Evolutionary conservation across 1,140 invertebrate genomes (phyloP), one percentile per base, ranked within the genome.

Genomic region (Sinella curviseta): DNA sequence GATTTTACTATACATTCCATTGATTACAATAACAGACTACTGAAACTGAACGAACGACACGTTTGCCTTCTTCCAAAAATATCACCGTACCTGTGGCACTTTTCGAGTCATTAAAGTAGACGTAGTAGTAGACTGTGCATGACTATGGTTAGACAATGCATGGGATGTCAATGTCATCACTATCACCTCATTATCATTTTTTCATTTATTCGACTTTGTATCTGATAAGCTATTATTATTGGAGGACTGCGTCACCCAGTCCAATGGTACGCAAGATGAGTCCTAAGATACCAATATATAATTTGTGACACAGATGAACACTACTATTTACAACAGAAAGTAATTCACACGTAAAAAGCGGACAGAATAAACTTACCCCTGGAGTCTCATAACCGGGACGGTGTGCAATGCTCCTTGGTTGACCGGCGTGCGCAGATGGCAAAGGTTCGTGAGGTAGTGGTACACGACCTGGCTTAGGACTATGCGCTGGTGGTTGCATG

Each of bases 401-500:
- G 34, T 78, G 78, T 0, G 48, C 0, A 2, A 80, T 81, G 57
- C 80, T 75, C 76, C 81, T 39, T 39, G 77, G 82, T 54, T 82
- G 83, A 17, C 31, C 70, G 2, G 79, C 39, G 31, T 79, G 80
- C 3, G 82, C 65, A 3, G 65, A 75, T 30, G 36, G 80, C n/a
- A 65, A 77, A 77, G 76, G 82, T 39, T 83, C 82, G 33, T 82
- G 79, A 39, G 78, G 77, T 35, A 77, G 79, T 28, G 81, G 79
- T 55, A 81, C 81, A 30, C 83, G 54, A 26, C 83, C 80, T n/a
- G 82, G 78, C 74, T 84, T 84, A 70, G 83, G 83, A 84, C 83
- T 84, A 33, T 79, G 80, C 28, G 81, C 78, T 26, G 81, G 39
- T 26, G 76, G 65, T 36, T 60, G 57, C 77, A 67, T 31, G 8